These are phyloP conservation scores for Cryptoleucopteryx plumbea DNA, from an alignment of 2,113 vertebrate species.

Conservation along the genomic window DNA sequence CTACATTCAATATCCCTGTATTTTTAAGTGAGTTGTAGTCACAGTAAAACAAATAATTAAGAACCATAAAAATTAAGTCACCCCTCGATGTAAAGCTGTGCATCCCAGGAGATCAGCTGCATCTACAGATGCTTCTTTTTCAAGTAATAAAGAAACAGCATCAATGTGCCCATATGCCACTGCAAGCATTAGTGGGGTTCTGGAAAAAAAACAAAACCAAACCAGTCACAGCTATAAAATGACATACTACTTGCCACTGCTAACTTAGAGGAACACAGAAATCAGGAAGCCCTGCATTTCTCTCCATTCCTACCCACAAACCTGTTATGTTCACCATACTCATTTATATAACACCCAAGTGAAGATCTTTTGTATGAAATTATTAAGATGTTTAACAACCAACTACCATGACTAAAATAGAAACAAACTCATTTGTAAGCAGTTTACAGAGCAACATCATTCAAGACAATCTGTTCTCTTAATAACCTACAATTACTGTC, in stretches of 20 bases:
- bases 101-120: slow-evolving; percentile 84
- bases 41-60: neutral
- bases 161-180: slow-evolving; percentile 93
- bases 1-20: neutral
- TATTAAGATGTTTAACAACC: neutral
- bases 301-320: neutral
- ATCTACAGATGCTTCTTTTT: slow-evolving; percentile 89
- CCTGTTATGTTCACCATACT: neutral
- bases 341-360: neutral
- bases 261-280: neutral
- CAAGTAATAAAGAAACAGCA: slow-evolving; percentile 90
- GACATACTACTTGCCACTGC: neutral
- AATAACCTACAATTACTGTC: neutral
- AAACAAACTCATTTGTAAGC: neutral
- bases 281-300: neutral
- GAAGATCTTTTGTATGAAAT: neutral
- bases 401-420: neutral
- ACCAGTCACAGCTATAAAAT: neutral
- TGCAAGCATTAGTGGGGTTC: slow-evolving; percentile 95
- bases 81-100: slow-evolving; percentile 93
- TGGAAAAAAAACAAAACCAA: slow-evolving; percentile 40
- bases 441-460: neutral
- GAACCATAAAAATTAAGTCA: slow-evolving; percentile 52
- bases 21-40: neutral
- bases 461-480: neutral